Evolutionary conservation across 2,797 vertebrate species (phyloP).

Genomic region (Sciaenops ocellatus): DNA sequence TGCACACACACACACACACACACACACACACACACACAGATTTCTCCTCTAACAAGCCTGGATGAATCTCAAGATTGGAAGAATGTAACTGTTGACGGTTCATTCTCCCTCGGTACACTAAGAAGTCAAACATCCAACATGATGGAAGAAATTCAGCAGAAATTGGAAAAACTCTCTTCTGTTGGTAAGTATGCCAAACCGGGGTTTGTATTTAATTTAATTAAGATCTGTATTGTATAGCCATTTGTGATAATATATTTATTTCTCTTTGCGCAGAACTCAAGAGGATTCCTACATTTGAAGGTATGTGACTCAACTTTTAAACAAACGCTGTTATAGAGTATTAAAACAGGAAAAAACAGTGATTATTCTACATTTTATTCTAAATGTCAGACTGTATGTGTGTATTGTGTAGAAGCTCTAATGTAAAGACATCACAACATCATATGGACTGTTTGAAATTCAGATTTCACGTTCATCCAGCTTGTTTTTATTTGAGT

Average conservation of each 20-base stretch:
- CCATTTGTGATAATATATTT: neutral
- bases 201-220: rapidly evolving
- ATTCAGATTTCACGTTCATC: neutral
- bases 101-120: constrained; percentile 61
- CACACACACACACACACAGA: constrained; percentile 37
- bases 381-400: neutral
- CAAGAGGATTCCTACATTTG: constrained; percentile 70
- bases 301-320: constrained; percentile 61
- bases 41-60: neutral
- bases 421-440: neutral
- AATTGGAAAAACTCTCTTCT: constrained; percentile 65
- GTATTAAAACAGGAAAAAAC: too few species aligned
- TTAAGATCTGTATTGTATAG: rapidly evolving
- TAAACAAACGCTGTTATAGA: too few species aligned
- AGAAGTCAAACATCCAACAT: constrained; percentile 42
- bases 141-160: constrained; percentile 61
- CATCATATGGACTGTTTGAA: too few species aligned
- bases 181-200: constrained; percentile 52
- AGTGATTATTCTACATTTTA: neutral
- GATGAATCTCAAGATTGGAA: neutral
- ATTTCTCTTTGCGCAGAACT: constrained; percentile 67
- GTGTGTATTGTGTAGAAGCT: neutral
- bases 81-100: constrained; percentile 44
- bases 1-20: constrained; percentile 13
- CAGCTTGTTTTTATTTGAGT: neutral